Percentiles rank a stretch among this genome's conserved stretches.
phyloP scores from a whole-genome alignment of 2,888 invertebrate genomes.

The Gymnosoma rotundatum region DNA sequence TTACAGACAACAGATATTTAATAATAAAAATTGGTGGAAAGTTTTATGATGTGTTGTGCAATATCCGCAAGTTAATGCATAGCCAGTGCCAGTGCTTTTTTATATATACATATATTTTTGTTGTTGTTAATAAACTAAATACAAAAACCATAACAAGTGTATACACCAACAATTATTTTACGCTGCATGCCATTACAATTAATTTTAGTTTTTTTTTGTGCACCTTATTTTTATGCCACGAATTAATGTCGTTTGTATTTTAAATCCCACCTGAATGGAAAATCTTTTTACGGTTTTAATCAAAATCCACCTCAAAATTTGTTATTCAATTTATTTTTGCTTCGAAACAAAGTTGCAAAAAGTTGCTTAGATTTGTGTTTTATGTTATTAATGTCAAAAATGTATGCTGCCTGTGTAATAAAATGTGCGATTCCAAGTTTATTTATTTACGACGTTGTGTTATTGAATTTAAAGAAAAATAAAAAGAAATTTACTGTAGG shows the following conservation, averaged over 20 bases:
- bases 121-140: conserved; percentile 45
- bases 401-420: conserved; percentile 38
- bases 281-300: conserved; percentile 11
- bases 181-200: conserved; percentile 35
- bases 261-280: conserved; percentile 55
- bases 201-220: conserved; percentile 18
- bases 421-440: conserved; percentile 49
- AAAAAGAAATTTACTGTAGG: not conserved
- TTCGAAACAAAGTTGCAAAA: conserved; percentile 7
- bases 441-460: conserved; percentile 50
- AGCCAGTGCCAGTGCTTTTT: too few species aligned
- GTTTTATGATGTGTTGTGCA: conserved; percentile 61
- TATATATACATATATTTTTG: too few species aligned
- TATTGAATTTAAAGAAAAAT: conserved; percentile 28
- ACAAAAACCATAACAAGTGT: conserved; percentile 66
- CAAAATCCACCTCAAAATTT: conserved; percentile 37
- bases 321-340: conserved; percentile 13
- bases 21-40: conserved; percentile 51
- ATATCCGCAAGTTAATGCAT: conserved; percentile 58
- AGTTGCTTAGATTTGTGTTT: not conserved
- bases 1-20: conserved; percentile 16
- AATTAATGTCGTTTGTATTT: conserved; percentile 53
- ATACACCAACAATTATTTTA: conserved; percentile 52
- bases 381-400: not conserved
- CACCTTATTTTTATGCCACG: conserved; percentile 13